A percentile compares a stretch with the other conserved stretches of the same genome.
phyloP scores from a whole-genome alignment of 2,888 invertebrate genomes.

The Diarsia brunnea region DNA sequence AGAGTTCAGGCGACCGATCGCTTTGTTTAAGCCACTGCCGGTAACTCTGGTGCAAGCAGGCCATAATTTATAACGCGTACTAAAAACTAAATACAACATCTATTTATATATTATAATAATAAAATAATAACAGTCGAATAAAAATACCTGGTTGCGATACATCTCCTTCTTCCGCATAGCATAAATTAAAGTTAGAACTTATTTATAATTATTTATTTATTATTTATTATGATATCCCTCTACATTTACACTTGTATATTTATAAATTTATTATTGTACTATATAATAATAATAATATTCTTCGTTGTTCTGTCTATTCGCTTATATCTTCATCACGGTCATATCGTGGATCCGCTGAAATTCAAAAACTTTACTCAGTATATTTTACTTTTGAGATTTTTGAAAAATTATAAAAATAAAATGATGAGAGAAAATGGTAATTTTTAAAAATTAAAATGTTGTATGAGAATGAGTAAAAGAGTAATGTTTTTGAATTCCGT shows the following conservation, averaged over 20 bases:
- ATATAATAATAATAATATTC: slow-evolving; percentile 39
- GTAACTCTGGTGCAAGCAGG: background rate
- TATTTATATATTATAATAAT: background rate
- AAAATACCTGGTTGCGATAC: slow-evolving; percentile 92
- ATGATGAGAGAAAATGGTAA: slow-evolving; percentile 13
- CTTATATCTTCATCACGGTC: slow-evolving; percentile 57
- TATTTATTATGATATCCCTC: slow-evolving; percentile 39
- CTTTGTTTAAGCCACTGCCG: too few relatives aligned
- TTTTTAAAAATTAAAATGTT: slow-evolving; percentile 40
- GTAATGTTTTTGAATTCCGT: slow-evolving; percentile 66
- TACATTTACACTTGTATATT: slow-evolving; percentile 40
- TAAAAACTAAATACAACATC: background rate
- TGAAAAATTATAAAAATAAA: slow-evolving; percentile 16
- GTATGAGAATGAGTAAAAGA: slow-evolving; percentile 63
- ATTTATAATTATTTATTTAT: slow-evolving; percentile 51
- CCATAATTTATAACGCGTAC: background rate
- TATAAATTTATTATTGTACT: slow-evolving; percentile 30
- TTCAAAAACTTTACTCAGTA: slow-evolving; percentile 67
- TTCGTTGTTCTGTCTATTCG: slow-evolving; percentile 55
- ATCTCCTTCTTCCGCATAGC: slow-evolving; percentile 90
- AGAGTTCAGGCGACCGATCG: too few relatives aligned
- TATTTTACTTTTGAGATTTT: slow-evolving; percentile 7
- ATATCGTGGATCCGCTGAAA: slow-evolving; percentile 68
- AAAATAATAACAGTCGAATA: slow-evolving; percentile 6
- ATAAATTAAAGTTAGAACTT: slow-evolving; percentile 63